These are phyloP conservation scores for Nemurella pictetii DNA, from an alignment of 2,888 invertebrate species.

Conservation along the genomic window DNA sequence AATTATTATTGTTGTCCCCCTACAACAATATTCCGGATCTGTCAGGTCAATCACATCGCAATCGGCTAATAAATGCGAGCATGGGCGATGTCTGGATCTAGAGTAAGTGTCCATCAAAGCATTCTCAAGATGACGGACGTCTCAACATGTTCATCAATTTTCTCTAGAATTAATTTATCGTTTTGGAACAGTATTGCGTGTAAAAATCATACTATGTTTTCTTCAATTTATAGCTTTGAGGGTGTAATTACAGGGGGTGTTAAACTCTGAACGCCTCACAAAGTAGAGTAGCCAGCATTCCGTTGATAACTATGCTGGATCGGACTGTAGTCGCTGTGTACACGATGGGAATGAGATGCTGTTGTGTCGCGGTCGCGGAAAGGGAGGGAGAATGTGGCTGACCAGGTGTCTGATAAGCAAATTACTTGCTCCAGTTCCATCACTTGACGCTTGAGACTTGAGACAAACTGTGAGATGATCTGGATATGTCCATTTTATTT, in stretches of 20 bases:
- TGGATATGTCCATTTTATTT: background rate
- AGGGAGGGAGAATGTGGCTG: background rate
- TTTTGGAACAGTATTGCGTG: too few relatives aligned
- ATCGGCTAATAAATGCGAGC: background rate
- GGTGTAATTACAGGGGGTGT: too few relatives aligned
- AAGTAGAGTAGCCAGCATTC: too few relatives aligned
- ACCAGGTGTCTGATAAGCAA: background rate
- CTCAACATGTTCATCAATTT: too few relatives aligned
- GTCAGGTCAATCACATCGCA: slow-evolving; percentile 17
- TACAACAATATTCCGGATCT: slow-evolving; percentile 26
- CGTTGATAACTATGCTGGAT: too few relatives aligned
- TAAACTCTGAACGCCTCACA: too few relatives aligned
- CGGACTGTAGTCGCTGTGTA: too few relatives aligned
- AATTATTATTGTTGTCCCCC: slow-evolving; percentile 10
- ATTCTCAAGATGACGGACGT: too few relatives aligned
- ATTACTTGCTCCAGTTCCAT: background rate
- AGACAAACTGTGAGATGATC: background rate
- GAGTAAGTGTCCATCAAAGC: too few relatives aligned
- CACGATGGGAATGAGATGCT: background rate
- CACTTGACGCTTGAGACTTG: background rate
- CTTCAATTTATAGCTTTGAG: too few relatives aligned
- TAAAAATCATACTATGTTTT: too few relatives aligned
- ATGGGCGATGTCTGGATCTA: background rate
- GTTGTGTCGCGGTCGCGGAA: background rate
- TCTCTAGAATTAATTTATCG: too few relatives aligned